A percentile compares a stretch with the other conserved stretches of the same genome.
phyloP scores from a whole-genome alignment of 2,797 vertebrate species.

The Meriones psammophilus region DNA sequence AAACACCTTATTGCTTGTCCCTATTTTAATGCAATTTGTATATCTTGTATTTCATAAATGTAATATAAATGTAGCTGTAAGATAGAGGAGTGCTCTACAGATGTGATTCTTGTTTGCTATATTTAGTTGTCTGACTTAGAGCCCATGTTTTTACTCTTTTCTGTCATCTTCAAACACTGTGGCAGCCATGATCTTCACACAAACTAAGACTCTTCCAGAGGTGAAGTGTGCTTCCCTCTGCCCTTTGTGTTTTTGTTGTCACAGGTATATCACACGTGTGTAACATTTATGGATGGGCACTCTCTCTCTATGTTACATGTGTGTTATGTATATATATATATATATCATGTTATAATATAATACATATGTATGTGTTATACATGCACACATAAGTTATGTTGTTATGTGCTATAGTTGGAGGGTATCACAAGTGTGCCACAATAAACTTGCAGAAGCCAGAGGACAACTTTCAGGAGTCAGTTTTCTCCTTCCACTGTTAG shows the following conservation, averaged over 20 bases:
- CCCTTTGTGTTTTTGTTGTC: neutral
- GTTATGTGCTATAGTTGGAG: too few relatives aligned
- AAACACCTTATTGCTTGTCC: neutral
- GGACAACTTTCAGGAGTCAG: neutral
- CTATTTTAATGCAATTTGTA: neutral
- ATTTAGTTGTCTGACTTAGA: neutral
- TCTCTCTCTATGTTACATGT: too few relatives aligned
- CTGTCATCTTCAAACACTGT: neutral
- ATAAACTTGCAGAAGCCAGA: neutral
- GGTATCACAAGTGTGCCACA: neutral
- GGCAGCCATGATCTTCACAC: neutral
- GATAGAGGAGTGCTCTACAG: neutral
- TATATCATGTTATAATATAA: too few relatives aligned
- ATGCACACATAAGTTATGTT: too few relatives aligned
- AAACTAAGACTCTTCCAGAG: neutral
- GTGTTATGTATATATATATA: too few relatives aligned
- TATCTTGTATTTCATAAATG: neutral
- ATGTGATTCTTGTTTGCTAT: too few relatives aligned
- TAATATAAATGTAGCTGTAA: too few relatives aligned
- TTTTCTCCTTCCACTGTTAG: neutral
- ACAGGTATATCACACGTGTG: neutral
- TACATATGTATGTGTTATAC: too few relatives aligned
- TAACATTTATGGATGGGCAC: too few relatives aligned
- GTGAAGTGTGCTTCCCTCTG: neutral
- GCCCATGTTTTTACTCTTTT: neutral